Percentiles rank a stretch among this genome's conserved stretches.
Conservation (phyloP, 2,797 vertebrate genomes). For the Mormyrops attenuatus region DNA sequence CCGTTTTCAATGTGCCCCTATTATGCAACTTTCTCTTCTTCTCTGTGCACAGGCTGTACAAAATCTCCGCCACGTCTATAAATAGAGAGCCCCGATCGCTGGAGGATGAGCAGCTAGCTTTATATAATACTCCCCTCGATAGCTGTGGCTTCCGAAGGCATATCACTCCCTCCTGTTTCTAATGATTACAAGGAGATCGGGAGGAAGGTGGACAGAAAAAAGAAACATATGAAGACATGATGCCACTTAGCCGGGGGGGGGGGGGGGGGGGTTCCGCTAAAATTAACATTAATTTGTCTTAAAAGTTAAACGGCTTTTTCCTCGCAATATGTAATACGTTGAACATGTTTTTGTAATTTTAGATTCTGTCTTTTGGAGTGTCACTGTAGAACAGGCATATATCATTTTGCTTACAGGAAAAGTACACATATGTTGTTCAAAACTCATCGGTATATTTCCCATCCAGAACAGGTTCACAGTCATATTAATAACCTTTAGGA, state of each 20-base stretch:
- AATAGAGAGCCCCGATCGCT: conserved; percentile 39
- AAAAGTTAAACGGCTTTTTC: neutral
- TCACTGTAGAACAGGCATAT: neutral
- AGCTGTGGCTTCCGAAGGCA: neutral
- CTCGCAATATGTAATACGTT: neutral
- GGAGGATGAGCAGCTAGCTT: conserved; percentile 38
- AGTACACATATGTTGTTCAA: neutral
- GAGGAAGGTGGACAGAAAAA: neutral
- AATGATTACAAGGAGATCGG: neutral
- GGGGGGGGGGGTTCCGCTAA: conserved; percentile 16
- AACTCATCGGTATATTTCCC: neutral
- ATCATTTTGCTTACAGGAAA: neutral
- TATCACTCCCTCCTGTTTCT: neutral
- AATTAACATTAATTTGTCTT: neutral
- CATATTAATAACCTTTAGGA: neutral
- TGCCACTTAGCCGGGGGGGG: conserved; percentile 17
- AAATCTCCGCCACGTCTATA: conserved; percentile 44
- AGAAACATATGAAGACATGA: conserved; percentile 17
- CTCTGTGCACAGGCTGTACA: conserved; percentile 36
- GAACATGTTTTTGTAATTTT: neutral
- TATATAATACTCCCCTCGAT: conserved; percentile 35
- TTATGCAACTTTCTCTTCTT: conserved; percentile 27
- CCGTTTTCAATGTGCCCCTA: conserved; percentile 17
- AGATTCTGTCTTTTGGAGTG: neutral
- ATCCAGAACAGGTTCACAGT: neutral